Evolutionary conservation across 2,113 vertebrate species (phyloP).

Genomic region (Ctenomys sociabilis): DNA sequence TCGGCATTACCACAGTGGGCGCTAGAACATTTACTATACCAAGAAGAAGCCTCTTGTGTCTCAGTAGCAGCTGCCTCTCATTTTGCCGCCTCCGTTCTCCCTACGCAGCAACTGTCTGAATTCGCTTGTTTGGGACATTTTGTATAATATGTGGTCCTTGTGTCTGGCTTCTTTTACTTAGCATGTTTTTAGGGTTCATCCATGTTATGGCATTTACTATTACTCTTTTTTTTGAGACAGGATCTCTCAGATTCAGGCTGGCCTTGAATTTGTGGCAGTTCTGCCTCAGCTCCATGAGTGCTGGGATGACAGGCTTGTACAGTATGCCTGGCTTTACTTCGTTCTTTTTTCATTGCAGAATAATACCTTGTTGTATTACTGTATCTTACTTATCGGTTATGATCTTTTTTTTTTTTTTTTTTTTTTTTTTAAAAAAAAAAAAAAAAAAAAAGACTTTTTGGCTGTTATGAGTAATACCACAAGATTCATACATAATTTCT

Average conservation of each 20-base stretch:
- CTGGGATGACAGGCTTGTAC: background rate
- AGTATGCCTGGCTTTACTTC: background rate
- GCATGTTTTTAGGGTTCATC: constrained; percentile 14
- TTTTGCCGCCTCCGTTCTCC: background rate
- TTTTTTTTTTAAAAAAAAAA: too few relatives aligned
- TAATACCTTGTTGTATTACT: background rate
- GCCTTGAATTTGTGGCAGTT: background rate
- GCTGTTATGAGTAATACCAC: background rate
- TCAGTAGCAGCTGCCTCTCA: background rate
- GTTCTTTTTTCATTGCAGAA: constrained; percentile 18
- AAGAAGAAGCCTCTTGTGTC: background rate
- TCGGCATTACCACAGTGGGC: background rate
- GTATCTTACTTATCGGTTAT: background rate
- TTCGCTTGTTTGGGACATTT: background rate
- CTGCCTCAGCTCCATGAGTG: too few relatives aligned
- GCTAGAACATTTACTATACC: constrained; percentile 33
- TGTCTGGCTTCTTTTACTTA: constrained; percentile 36
- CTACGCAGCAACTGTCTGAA: background rate
- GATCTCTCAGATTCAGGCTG: background rate
- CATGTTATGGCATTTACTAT: background rate
- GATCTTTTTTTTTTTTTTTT: background rate
- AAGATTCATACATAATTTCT: constrained; percentile 5
- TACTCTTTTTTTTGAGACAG: background rate
- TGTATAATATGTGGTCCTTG: constrained; percentile 25
- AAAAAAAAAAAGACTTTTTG: background rate